phyloP scores from a whole-genome alignment of 1,140 invertebrate species.

The Protaetia brevitarsis region DNA sequence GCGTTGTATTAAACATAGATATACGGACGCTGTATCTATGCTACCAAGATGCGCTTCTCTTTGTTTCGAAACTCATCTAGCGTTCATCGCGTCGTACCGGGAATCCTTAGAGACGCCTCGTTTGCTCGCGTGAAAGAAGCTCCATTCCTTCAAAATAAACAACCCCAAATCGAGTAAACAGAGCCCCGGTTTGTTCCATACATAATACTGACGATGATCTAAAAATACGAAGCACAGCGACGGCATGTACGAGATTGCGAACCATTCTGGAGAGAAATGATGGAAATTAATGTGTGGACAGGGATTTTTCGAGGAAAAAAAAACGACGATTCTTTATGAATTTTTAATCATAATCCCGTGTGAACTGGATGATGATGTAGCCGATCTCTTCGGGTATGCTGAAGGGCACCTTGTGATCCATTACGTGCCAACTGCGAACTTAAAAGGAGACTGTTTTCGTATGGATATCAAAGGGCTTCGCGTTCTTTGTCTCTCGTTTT shows the following conservation, averaged over 20 bases:
- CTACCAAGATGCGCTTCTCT: neutral
- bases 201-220: conserved; percentile 4
- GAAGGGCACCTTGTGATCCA: neutral
- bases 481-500: conserved; percentile 7
- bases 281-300: no score
- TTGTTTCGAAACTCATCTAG: neutral
- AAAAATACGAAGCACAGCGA: no score
- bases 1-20: no score
- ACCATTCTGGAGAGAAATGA: no score
- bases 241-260: no score
- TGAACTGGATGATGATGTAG: neutral
- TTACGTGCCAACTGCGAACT: neutral
- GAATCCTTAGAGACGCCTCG: neutral
- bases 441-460: conserved; percentile 6
- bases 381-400: no score
- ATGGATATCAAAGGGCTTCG: conserved; percentile 10
- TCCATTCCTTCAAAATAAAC: conserved; percentile 12
- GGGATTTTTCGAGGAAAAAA: no score
- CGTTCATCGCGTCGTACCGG: neutral
- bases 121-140: conserved; percentile 12
- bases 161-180: conserved; percentile 8
- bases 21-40: neutral
- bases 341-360: neutral
- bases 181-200: neutral
- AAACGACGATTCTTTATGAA: neutral